Evolutionary conservation across 2,888 invertebrate genomes (phyloP), one percentile per base, ranked within the genome.

Genomic region (Platerodrilus igneus): DNA sequence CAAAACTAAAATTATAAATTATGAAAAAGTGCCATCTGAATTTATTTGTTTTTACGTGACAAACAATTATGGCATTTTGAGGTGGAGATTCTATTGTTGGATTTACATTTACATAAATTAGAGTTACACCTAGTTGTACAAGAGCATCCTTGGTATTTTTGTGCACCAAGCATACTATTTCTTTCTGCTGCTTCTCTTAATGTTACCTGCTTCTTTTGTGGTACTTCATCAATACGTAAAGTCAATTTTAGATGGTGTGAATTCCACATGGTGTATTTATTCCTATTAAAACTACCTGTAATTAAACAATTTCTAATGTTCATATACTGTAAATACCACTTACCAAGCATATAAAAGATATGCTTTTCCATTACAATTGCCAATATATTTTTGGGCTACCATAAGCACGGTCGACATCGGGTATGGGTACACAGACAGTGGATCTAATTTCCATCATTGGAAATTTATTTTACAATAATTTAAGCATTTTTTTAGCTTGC

Each of bases 401-500:
- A 18, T 14, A 22, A 27, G 25, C 28, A 16, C 25, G 22, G 23
- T 38, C 38, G 5, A 38, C 32, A 14, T 38, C 25, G 10, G 25
- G 38, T 31, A 25, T 22, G 13, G 29, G 37, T 13, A 37, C 22
- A 37, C 20, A 22, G 21, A 37, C 37, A 2, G 37, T 29, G n/a
- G 37, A 36, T 36, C 41, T 36, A 36, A 41, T 15, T 19, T 41
- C n/a, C n/a, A n/a, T n/a, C n/a, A n/a, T n/a, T n/a, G n/a, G n/a
- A n/a, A n/a, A n/a, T n/a, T n/a, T n/a, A n/a, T n/a, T n/a, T n/a
- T n/a, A n/a, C n/a, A 32, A 38, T 17, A 31, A 3, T 19, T 41
- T 35, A 13, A 47, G 34, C 49, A 49, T 47, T 47, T 49, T 49
- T 22, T 32, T 37, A 37, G 41, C 44, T 49, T 44, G 49, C 28